Conservation (phyloP, 1,140 invertebrate species). For the Drosophila navojoa region DNA sequence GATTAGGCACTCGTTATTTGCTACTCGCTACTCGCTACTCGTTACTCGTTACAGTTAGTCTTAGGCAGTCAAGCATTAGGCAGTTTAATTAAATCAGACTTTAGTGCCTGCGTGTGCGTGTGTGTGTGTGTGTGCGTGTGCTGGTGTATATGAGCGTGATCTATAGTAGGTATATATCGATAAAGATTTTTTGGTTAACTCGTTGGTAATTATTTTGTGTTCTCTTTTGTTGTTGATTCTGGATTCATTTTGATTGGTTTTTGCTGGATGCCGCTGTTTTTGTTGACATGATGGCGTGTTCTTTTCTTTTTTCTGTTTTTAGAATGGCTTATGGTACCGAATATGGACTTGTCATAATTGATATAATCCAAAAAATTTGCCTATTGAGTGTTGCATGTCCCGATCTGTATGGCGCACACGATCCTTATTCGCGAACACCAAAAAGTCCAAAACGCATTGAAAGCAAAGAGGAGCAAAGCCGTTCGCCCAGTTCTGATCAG, state of each 20-base stretch:
- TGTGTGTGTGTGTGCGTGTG: slow-evolving; percentile 16
- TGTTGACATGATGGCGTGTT: slow-evolving; percentile 62
- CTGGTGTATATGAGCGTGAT: neutral
- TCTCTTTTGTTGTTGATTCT: slow-evolving; percentile 14
- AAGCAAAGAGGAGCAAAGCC: slow-evolving; percentile 88
- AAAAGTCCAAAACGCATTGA: slow-evolving; percentile 91
- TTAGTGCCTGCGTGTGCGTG: slow-evolving; percentile 60
- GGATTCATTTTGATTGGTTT: slow-evolving; percentile 32
- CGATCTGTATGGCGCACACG: slow-evolving; percentile 94
- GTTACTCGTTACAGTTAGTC: slow-evolving; percentile 4
- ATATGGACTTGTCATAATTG: slow-evolving; percentile 96
- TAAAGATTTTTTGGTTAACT: slow-evolving; percentile 16
- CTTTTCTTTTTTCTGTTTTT: slow-evolving; percentile 72
- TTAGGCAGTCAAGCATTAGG: slow-evolving; percentile 23
- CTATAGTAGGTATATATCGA: neutral
- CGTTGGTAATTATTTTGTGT: neutral
- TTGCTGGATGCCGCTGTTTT: slow-evolving; percentile 70
- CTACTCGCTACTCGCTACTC: slow-evolving; percentile 9
- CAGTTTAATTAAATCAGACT: slow-evolving; percentile 19
- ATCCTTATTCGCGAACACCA: slow-evolving; percentile 94
- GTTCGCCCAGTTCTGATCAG: slow-evolving; percentile 96
- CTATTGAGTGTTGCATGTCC: slow-evolving; percentile 93
- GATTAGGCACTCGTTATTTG: slow-evolving; percentile 16
- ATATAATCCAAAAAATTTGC: slow-evolving; percentile 95
- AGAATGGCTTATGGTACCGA: slow-evolving; percentile 99